Percentiles rank a stretch among this genome's conserved stretches.
Conservation (phyloP, 2,113 vertebrate genomes). For the Egretta garzetta region DNA sequence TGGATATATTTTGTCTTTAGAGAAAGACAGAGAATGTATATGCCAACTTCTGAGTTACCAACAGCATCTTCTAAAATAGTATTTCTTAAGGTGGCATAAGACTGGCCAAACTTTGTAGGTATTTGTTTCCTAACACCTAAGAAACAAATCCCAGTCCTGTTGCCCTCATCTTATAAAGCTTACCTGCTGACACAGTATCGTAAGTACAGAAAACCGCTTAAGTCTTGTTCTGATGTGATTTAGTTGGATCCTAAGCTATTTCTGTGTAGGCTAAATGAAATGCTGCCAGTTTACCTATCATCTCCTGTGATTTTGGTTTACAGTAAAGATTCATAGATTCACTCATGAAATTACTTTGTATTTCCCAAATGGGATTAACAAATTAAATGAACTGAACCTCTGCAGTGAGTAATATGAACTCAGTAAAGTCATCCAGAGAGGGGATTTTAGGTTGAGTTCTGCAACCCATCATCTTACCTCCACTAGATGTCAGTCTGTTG, state of each 20-base stretch:
- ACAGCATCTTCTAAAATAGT: background rate
- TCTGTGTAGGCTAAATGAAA: background rate
- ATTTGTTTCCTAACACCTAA: background rate
- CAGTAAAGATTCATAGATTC: background rate
- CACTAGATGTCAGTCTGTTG: conserved; percentile 68
- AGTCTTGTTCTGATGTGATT: background rate
- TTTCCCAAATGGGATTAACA: background rate
- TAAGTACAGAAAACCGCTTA: background rate
- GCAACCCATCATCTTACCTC: background rate
- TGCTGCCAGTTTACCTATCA: background rate
- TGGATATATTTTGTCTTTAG: background rate
- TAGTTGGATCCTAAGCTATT: background rate
- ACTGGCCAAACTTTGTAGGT: background rate
- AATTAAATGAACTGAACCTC: background rate
- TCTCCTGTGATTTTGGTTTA: background rate
- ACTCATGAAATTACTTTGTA: background rate
- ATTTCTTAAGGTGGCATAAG: background rate
- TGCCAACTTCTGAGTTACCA: background rate
- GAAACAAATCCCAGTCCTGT: background rate
- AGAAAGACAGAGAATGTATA: background rate
- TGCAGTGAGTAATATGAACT: background rate
- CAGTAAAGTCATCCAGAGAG: background rate
- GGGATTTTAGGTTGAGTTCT: background rate
- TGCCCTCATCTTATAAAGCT: background rate
- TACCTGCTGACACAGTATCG: background rate